A percentile compares a stretch with the other conserved stretches of the same genome.
Conservation (phyloP, 2,797 vertebrate species). For the Leucoraja ocellata region DNA sequence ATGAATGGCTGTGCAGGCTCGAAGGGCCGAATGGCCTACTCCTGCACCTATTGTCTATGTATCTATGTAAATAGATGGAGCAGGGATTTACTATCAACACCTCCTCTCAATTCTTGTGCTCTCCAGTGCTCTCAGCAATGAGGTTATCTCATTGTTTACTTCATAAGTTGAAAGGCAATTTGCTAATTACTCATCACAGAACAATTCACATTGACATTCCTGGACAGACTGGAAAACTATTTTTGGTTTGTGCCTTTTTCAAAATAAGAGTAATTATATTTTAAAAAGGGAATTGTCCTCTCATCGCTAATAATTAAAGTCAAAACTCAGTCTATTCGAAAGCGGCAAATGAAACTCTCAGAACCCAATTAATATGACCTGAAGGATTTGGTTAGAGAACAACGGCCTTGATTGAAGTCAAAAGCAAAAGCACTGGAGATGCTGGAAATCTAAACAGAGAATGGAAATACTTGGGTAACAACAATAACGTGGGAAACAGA, state of each 20-base stretch:
- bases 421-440: too few species aligned
- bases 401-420: too few species aligned
- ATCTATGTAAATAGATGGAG: background rate
- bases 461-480: too few species aligned
- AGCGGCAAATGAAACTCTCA: background rate
- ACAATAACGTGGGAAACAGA: too few species aligned
- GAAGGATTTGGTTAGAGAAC: background rate
- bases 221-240: background rate
- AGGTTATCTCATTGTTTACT: background rate
- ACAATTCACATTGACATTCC: background rate
- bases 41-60: too few species aligned
- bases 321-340: background rate
- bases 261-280: background rate
- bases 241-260: background rate
- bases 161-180: background rate
- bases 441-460: too few species aligned
- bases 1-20: too few species aligned
- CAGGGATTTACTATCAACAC: background rate
- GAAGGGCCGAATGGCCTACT: too few species aligned
- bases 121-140: background rate
- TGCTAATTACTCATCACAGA: background rate
- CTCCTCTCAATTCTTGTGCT: background rate
- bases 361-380: background rate
- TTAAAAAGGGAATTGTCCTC: background rate
- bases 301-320: background rate